Base-by-base conservation (phyloP, 35 echinoderm and acorn worm genomes). In the Lytechinus pictus region DNA sequence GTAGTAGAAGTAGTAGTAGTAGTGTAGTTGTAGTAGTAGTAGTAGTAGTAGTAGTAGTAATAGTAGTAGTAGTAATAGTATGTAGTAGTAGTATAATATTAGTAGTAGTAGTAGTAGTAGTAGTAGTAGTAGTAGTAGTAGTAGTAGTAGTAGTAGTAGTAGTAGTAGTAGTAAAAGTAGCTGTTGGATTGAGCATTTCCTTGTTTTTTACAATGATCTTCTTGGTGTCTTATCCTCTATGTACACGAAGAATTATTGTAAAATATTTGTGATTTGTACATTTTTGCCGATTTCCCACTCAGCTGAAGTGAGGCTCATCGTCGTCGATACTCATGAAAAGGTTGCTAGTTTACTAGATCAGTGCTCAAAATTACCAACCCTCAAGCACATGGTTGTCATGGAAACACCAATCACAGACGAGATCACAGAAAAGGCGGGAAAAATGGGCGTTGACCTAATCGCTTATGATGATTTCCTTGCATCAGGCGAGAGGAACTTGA, bases 381-480 rank as follows among this genome's bases (percentile, higher is more conserved):
- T 99, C 55, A 96, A 97, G 71, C 92, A 96, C 94, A 91, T 99
- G 28, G 89, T 99, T 14, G 93, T 97, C 91, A 86, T 96, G 54
- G 98, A 96, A 21, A 96, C 92, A 27, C 87, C 94, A 11, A 96
- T 94, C 29, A 91, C 96, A 2, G 97, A 96, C 27, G 95, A 96
- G 14, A 88, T 92, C 9, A 95, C 89, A 57, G 71, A 57, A 10
- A 87, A 94, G 16, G 97, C 92, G 9, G 89, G 33, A n/a, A 52
- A 95, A 54, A 86, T 60, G 13, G 94, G 54, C 24, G 72, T 99
- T 11, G 97, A 97, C 27, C 55, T 97, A 1, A 87, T 97, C 52
- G 87, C 95, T 21, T 99, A 87, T 57, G 52, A 96, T 10, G 95
- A 97, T 27, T 61, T 99, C 94, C n/a, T 95, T 28, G 87, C 94